These are phyloP conservation scores for Cancer borealis DNA, from an alignment of 2,888 invertebrate genomes.

Conservation along the genomic window DNA sequence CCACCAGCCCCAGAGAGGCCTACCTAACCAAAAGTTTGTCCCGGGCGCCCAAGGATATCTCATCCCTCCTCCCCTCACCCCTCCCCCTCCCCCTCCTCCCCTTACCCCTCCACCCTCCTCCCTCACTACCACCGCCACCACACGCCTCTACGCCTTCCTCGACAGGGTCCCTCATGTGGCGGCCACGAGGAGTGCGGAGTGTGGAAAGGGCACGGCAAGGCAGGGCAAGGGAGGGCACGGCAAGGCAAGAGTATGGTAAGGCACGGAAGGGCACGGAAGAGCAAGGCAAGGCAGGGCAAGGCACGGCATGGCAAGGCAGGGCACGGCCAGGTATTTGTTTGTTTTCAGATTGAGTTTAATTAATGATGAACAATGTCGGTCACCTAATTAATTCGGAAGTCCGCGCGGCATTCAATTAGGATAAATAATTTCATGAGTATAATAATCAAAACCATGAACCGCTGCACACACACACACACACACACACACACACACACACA, in stretches of 20 bases:
- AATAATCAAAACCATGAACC: background rate
- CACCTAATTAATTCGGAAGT: slow-evolving; percentile 15
- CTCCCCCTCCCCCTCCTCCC: background rate
- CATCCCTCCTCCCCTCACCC: no score
- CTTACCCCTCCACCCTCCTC: no score
- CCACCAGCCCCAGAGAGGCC: background rate
- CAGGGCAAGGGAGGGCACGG: no score
- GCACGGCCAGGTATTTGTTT: background rate
- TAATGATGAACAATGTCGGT: background rate
- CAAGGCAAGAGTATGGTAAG: no score
- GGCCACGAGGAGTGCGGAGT: background rate
- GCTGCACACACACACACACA: slow-evolving; percentile 13
- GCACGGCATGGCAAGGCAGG: background rate
- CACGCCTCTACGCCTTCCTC: background rate
- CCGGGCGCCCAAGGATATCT: background rate
- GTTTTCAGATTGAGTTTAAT: background rate
- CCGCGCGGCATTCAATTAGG: background rate
- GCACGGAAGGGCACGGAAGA: background rate
- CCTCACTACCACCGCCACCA: background rate
- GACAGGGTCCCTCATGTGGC: background rate
- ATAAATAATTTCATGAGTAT: background rate
- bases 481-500: slow-evolving; percentile 46
- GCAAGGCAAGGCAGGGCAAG: no score
- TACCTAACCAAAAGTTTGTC: background rate
- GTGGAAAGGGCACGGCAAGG: no score